These are phyloP conservation scores for Lepidotrigona ventralis DNA, from an alignment of 1,140 invertebrate genomes.

Conservation along the genomic window DNA sequence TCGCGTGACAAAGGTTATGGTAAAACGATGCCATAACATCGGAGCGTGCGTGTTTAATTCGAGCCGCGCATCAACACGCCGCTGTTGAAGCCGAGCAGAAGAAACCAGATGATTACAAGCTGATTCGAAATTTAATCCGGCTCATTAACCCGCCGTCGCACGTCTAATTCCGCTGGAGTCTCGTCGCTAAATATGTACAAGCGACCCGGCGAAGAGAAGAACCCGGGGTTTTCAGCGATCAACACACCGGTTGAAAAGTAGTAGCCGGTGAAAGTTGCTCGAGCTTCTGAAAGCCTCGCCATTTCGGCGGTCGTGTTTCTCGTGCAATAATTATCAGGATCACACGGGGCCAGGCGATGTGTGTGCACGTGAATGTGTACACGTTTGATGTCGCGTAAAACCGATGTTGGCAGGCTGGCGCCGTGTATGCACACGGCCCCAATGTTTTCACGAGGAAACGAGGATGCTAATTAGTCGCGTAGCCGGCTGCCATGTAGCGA, in stretches of 20 bases:
- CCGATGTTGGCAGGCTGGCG: not conserved
- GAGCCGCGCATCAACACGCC: not conserved
- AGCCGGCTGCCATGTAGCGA: not conserved
- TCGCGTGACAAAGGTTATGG: not conserved
- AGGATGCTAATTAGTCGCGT: conserved; percentile 39
- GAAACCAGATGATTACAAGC: not conserved
- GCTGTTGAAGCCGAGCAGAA: not conserved
- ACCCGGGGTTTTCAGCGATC: not conserved
- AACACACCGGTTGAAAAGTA: not conserved
- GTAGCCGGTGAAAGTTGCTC: not conserved
- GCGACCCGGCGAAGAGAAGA: too few relatives aligned
- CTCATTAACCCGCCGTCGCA: not conserved
- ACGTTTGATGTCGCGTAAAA: conserved; percentile 23
- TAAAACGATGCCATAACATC: too few relatives aligned
- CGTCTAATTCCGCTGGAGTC: not conserved
- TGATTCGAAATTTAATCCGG: not conserved
- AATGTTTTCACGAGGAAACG: conserved; percentile 37
- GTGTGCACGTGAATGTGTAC: not conserved
- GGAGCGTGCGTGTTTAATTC: not conserved
- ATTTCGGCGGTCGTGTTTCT: not conserved
- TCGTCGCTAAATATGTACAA: not conserved
- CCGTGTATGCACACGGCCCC: not conserved
- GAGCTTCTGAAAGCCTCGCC: not conserved
- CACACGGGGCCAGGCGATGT: not conserved
- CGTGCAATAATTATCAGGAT: conserved; percentile 35